Evolutionary conservation across 2,797 vertebrate species (phyloP).

Genomic region (Hephaestus fuliginosus): DNA sequence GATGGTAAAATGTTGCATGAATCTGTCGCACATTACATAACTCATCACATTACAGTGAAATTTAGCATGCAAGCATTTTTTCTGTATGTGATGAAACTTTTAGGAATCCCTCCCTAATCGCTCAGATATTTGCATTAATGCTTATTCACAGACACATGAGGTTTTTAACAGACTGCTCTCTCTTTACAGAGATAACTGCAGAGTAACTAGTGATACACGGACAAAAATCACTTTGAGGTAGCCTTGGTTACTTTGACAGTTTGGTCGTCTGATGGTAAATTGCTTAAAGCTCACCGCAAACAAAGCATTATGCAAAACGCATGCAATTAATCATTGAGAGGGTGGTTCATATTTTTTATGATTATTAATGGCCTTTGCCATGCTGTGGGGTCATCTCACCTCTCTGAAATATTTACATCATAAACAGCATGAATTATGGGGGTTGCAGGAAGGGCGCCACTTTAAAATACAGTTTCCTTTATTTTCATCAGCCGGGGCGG

Average conservation of each 20-base stretch:
- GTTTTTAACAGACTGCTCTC: constrained; percentile 26
- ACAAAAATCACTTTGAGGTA: constrained; percentile 73
- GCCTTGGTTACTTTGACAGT: constrained; percentile 74
- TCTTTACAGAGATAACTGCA: constrained; percentile 34
- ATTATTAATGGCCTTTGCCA: constrained; percentile 85
- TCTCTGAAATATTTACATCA: constrained; percentile 83
- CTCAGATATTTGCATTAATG: neutral
- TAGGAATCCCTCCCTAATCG: neutral
- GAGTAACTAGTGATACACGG: constrained; percentile 32
- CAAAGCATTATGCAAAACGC: constrained; percentile 84
- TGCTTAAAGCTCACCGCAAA: constrained; percentile 77
- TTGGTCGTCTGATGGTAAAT: constrained; percentile 71
- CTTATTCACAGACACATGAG: constrained; percentile 13
- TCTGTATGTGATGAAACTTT: neutral
- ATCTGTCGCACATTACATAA: neutral
- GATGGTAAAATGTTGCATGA: neutral
- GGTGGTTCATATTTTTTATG: constrained; percentile 79
- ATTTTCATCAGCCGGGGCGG: constrained; percentile 70
- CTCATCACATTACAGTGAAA: neutral
- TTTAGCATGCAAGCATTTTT: neutral
- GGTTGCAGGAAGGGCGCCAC: constrained; percentile 76
- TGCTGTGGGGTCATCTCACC: constrained; percentile 81
- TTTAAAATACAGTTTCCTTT: constrained; percentile 77
- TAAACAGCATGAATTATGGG: constrained; percentile 84
- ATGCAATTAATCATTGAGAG: constrained; percentile 79